These are phyloP conservation scores for Bombus confusus DNA, from an alignment of 1,140 invertebrate genomes.

Conservation along the genomic window DNA sequence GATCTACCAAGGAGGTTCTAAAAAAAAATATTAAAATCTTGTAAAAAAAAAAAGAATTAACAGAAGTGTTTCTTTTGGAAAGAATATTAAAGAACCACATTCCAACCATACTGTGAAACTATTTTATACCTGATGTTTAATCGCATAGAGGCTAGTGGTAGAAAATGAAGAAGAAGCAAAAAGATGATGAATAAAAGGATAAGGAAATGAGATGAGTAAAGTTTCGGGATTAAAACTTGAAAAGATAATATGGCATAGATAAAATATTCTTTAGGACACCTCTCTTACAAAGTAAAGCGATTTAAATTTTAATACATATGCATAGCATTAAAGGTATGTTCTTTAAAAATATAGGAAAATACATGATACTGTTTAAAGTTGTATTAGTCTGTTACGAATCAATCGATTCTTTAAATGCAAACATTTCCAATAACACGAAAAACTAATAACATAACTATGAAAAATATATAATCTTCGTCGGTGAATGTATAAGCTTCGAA, in stretches of 20 bases:
- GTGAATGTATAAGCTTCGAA: neutral
- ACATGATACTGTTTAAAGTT: neutral
- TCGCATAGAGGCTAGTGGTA: neutral
- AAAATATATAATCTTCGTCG: neutral
- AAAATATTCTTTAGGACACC: neutral
- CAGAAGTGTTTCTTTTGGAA: neutral
- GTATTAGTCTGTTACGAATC: neutral
- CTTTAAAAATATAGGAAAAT: neutral
- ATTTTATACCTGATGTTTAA: neutral
- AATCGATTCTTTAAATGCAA: neutral
- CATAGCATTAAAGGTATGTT: neutral
- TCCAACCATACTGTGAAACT: too few relatives aligned
- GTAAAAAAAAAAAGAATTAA: neutral
- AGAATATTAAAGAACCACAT: neutral
- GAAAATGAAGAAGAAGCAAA: neutral
- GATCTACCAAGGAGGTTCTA: neutral
- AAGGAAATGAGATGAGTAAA: conserved; percentile 23
- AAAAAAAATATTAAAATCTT: neutral
- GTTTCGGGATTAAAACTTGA: neutral
- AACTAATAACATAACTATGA: too few relatives aligned
- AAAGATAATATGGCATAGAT: neutral
- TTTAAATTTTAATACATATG: neutral
- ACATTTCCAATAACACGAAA: neutral
- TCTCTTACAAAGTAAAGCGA: neutral
- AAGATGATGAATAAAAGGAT: neutral